These are phyloP conservation scores for Arge pagana DNA, from an alignment of 2,888 invertebrate species.

Conservation along the genomic window DNA sequence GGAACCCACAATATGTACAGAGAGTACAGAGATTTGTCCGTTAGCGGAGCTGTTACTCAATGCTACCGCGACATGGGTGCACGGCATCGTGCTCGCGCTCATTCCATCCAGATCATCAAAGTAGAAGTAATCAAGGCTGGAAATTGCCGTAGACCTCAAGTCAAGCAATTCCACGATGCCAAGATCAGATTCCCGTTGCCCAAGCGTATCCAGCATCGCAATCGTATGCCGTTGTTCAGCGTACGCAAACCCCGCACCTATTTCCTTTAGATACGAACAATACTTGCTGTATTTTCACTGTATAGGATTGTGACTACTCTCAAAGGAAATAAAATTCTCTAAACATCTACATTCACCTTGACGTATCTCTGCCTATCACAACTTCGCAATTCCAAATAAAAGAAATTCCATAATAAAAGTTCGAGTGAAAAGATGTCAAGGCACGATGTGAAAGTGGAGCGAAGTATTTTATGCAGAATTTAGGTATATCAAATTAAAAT, in stretches of 20 bases:
- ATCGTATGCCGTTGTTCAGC: conserved; percentile 82
- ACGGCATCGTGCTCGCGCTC: conserved; percentile 95
- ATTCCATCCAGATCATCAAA: conserved; percentile 97
- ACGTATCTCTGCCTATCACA: too few relatives aligned
- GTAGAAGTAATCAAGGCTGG: conserved; percentile 89
- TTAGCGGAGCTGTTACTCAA: conserved; percentile 95
- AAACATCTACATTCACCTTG: conserved; percentile 3
- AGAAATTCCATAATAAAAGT: too few relatives aligned
- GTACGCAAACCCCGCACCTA: conserved; percentile 81
- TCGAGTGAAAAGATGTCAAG: too few relatives aligned
- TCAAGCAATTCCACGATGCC: conserved; percentile 98
- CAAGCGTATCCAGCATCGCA: conserved; percentile 83
- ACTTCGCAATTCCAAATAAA: too few relatives aligned
- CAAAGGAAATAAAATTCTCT: conserved; percentile 19
- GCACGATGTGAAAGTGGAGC: too few relatives aligned
- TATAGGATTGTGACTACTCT: conserved; percentile 11
- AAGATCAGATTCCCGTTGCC: conserved; percentile 97
- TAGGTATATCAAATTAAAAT: too few relatives aligned
- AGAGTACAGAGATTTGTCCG: conserved; percentile 96
- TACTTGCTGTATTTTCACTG: conserved; percentile 6
- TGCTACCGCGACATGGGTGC: conserved; percentile 93
- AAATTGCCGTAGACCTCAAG: conserved; percentile 90
- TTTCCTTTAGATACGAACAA: conserved; percentile 63
- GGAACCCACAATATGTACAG: conserved; percentile 99
- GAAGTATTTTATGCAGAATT: too few relatives aligned